Evolutionary conservation across 1,140 invertebrate species (phyloP), one percentile per base, ranked within the genome.

Genomic region (Diabrotica undecimpunctata): DNA sequence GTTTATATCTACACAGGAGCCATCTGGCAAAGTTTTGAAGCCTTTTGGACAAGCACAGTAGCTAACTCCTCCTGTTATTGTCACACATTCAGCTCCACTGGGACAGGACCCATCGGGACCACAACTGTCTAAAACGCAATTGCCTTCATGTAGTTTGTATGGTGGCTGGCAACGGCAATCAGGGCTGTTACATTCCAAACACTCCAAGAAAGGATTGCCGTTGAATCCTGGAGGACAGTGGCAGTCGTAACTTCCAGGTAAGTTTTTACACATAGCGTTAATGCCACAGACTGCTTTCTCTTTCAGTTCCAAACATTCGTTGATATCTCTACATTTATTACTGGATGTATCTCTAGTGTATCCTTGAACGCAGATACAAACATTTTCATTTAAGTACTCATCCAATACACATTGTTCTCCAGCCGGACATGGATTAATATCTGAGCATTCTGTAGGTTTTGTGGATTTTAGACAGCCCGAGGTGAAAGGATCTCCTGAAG

Each of bases 221-320:
- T 90, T 90, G 73, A 90, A 94, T 7, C 91, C 91, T 39, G 86
- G 80, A 0, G 93, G 91, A 75, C 94, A 97, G 72, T 92, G 90
- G 74, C 94, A 96, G 79, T 95, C 93, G 75, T 95, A 97, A 74
- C 92, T 94, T n/a, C 94, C 94, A 0, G 93, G 93, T 51, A 95
- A 79, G 80, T 97, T 97, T 79, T 94, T 95, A 75, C 94, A 96
- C 53, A 95, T 86, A 3, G 93, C 92, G 78, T 94, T 93, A 6
- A 90, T 75, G 0, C 93, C 94, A 79, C 94, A 96, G 5, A 89
- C 86, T 0, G 87, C 85, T 67, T 89, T 90, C 8, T 87, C 87
- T 46, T 84, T 79, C 0, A 85, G 81, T 72, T 89, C 87, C 0
- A 87, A 84, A 72, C 95, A 97, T 80, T 97, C 95, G 75, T 97